Evolutionary conservation across 2,113 vertebrate genomes (phyloP), one percentile per base, ranked within the genome.

Genomic region (Hepsetus odoe): DNA sequence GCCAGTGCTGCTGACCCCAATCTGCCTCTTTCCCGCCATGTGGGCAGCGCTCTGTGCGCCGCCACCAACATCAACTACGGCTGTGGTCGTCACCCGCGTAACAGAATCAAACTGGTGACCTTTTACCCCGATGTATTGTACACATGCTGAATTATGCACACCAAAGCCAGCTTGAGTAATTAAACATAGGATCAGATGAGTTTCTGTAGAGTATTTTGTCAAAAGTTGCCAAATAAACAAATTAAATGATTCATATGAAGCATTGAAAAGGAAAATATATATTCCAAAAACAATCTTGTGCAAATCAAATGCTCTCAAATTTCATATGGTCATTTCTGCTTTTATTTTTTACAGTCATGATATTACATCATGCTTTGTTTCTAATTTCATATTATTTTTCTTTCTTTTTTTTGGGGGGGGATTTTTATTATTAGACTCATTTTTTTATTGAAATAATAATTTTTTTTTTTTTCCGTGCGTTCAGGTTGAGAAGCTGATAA

Each of bases 41-140:
- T 96, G 78, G 93, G 95, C 85, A 96, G 84, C 0, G 93, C 94
- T 3, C 84, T 97, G 24, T 96, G 95, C 71, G 88, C 92, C 0
- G 87, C 90, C 13, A 84, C 81, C 13, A 95, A 94, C 83, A 79
- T 93, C 79, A 75, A 64, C 76, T 95, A 94, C 11, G 86, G 91
- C 73, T 80, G 77, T 0, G 83, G 77, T 24, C 87, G 83, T 30
- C 83, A 44, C 12, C 28, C 61, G 0, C 73, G 74, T n/a, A 80
- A 82, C 76, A 91, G 79, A 83, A 77, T 90, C 12, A 86, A 89
- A n/a, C 85, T 96, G 94, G 96, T 96, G 89, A 40, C 20, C 1
- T 46, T 3, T 58, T 51, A 65, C 9, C 44, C 32, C 12, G 30
- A 3, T 8, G 28, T 13, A 32, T 5, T 46, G 44, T 22, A 10